Conservation (phyloP, 2,888 invertebrate genomes). For the Cantharis flavilabris region DNA sequence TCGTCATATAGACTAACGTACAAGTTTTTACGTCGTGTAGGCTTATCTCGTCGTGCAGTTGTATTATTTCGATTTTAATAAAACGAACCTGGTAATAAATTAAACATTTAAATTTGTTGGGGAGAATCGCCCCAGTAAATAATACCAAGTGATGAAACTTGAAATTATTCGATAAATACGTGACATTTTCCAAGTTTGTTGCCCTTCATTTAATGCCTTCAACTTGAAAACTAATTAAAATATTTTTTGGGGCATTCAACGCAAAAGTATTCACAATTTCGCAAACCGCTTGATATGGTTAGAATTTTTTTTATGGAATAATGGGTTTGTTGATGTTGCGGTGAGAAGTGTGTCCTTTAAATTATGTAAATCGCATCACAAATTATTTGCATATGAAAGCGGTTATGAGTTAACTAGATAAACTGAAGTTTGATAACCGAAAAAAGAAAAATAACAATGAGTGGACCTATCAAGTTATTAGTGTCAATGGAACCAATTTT, state of each 20-base stretch:
- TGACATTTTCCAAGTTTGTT: background rate
- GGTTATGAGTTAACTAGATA: background rate
- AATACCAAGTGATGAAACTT: background rate
- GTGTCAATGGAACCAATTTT: background rate
- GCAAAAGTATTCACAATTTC: background rate
- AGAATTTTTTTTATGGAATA: background rate
- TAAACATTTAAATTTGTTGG: background rate
- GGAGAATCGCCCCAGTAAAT: background rate
- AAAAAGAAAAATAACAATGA: background rate
- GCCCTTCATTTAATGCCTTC: background rate
- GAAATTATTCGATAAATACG: background rate
- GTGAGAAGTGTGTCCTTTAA: background rate
- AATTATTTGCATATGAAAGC: background rate
- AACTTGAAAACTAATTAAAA: background rate
- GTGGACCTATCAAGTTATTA: background rate
- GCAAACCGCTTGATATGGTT: background rate
- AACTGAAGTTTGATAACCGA: background rate
- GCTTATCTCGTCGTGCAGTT: background rate
- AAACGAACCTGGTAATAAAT: background rate
- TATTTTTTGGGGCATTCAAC: background rate
- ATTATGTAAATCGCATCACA: background rate
- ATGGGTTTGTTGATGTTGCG: background rate
- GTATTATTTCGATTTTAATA: background rate
- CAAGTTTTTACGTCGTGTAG: background rate
- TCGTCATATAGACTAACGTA: background rate